phyloP scores from a whole-genome alignment of 1,140 invertebrate genomes.

The Glomeris maerens region DNA sequence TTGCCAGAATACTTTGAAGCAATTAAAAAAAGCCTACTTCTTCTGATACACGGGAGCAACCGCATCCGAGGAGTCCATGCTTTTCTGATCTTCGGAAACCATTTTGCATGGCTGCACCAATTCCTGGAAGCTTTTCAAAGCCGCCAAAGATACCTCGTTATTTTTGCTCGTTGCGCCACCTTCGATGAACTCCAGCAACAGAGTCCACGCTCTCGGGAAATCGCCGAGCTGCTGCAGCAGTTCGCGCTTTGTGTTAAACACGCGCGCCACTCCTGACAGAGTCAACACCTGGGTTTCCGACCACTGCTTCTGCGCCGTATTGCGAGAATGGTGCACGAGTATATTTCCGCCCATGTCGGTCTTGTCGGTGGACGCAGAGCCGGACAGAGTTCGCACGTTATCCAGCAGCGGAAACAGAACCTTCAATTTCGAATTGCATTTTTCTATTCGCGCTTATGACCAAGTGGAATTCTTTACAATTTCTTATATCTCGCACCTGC shows the following conservation, averaged over 20 bases:
- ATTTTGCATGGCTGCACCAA: conserved; percentile 47
- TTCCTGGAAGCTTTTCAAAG: conserved; percentile 89
- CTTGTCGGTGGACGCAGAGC: conserved; percentile 82
- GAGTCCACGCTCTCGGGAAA: conserved; percentile 80
- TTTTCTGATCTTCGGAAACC: background rate
- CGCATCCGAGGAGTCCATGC: background rate
- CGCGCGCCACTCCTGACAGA: conserved; percentile 54
- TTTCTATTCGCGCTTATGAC: background rate
- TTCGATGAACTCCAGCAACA: conserved; percentile 85
- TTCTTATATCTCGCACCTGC: conserved; percentile 36
- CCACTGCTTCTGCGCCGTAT: conserved; percentile 99
- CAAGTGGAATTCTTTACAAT: background rate
- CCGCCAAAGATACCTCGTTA: conserved; percentile 87
- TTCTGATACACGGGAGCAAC: too few species aligned
- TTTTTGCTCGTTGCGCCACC: conserved; percentile 78
- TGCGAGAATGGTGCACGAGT: conserved; percentile 93
- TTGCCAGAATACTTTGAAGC: too few species aligned
- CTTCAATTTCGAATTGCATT: too few species aligned
- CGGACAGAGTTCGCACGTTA: conserved; percentile 76
- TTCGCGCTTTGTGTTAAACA: conserved; percentile 80
- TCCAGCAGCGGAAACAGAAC: conserved; percentile 92
- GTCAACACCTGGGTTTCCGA: conserved; percentile 79
- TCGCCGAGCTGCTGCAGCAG: conserved; percentile 70
- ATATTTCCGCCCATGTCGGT: conserved; percentile 85
- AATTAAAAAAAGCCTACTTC: too few species aligned